Percentiles rank a stretch among this genome's conserved stretches.
Conservation (phyloP, 2,888 invertebrate species). For the Synanthedon andrenaeformis region DNA sequence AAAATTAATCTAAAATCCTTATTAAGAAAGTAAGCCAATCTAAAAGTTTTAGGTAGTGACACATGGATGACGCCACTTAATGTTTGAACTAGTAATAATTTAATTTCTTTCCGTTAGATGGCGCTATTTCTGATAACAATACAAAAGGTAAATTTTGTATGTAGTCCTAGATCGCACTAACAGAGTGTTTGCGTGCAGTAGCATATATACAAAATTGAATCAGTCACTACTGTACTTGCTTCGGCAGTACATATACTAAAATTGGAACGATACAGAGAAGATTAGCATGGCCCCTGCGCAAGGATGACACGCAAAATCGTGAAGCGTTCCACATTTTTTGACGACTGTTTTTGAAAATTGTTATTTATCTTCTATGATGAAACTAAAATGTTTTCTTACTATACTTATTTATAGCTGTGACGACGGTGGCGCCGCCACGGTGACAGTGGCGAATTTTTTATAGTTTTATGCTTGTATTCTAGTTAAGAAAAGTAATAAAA, state of each 20-base stretch:
- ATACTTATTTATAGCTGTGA: too few relatives aligned
- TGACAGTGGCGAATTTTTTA: too few relatives aligned
- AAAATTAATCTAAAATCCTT: too few relatives aligned
- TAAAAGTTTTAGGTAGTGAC: too few relatives aligned
- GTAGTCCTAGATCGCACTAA: background rate
- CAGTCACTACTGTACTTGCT: background rate
- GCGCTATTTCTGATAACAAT: background rate
- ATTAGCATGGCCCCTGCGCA: conserved; percentile 10
- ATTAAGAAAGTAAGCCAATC: too few relatives aligned
- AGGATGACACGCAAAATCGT: conserved; percentile 10
- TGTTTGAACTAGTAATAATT: background rate
- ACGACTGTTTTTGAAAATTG: background rate
- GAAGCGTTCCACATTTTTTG: conserved; percentile 2
- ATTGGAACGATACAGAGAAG: conserved; percentile 7
- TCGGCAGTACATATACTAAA: conserved; percentile 2
- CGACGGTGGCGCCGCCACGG: too few relatives aligned
- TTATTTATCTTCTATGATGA: background rate
- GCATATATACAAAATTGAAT: background rate
- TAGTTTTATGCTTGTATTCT: too few relatives aligned
- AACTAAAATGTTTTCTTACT: background rate
- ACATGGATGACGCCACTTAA: too few relatives aligned
- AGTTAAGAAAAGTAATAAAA: too few relatives aligned
- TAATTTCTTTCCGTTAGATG: background rate
- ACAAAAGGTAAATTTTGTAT: background rate
- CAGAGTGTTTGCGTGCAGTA: background rate